Conservation (phyloP, 2,113 vertebrate species). For the Xenus cinereus region DNA sequence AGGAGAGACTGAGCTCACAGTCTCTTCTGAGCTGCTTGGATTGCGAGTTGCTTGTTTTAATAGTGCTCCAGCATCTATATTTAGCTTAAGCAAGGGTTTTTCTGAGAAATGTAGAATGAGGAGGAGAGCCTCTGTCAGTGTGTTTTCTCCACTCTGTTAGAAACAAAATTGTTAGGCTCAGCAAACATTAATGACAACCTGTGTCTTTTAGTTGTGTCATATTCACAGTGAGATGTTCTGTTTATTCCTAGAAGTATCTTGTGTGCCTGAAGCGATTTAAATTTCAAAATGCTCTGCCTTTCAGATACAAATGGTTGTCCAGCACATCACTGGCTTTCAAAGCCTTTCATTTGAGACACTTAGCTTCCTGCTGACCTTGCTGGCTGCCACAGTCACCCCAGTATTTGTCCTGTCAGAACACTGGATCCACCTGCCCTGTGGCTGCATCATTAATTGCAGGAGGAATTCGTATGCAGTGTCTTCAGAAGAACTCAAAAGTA, state of each 20-base stretch:
- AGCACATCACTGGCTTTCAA: constrained; percentile 78
- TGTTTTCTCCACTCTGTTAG: not conserved
- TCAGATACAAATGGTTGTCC: constrained; percentile 86
- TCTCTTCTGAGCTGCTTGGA: not conserved
- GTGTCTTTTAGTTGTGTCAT: not conserved
- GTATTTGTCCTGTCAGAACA: constrained; percentile 90
- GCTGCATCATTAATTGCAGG: constrained; percentile 94
- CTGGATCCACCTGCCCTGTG: constrained; percentile 94
- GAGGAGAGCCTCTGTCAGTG: not conserved
- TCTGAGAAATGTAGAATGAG: not conserved
- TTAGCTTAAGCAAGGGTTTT: not conserved
- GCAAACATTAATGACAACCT: not conserved
- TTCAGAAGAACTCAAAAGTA: constrained; percentile 71
- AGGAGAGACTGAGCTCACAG: not conserved
- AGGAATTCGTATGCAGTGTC: constrained; percentile 38
- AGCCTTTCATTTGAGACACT: constrained; percentile 83
- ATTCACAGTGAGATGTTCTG: not conserved
- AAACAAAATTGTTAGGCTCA: not conserved
- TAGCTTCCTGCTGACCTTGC: constrained; percentile 89
- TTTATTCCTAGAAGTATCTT: constrained; percentile 3
- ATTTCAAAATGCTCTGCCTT: constrained; percentile 49
- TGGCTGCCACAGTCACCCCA: constrained; percentile 86
- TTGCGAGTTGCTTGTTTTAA: not conserved
- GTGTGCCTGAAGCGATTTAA: not conserved
- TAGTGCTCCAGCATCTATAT: not conserved